Conservation (phyloP, 2,888 invertebrate genomes). For the Perizoma affinitatum region DNA sequence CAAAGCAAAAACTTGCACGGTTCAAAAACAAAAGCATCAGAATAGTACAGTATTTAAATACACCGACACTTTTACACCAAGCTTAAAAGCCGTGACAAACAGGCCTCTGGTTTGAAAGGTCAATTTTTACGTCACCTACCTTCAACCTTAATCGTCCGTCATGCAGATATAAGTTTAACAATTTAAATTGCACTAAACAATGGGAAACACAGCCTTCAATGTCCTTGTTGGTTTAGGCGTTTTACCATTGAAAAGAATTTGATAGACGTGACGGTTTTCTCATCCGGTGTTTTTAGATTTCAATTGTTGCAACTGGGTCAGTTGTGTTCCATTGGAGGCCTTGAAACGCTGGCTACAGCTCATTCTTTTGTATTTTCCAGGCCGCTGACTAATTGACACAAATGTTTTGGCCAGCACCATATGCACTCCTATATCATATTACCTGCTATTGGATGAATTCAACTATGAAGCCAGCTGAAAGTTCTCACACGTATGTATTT, state of each 20-base stretch:
- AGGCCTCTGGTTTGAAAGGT: slow-evolving; percentile 34
- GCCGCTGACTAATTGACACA: no score
- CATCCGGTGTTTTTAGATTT: slow-evolving; percentile 23
- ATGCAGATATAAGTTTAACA: slow-evolving; percentile 22
- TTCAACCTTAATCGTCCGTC: slow-evolving; percentile 18
- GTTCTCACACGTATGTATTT: no score
- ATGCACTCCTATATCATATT: no score
- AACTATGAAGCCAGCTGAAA: no score
- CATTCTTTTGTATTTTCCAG: slow-evolving; percentile 14
- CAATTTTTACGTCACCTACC: slow-evolving; percentile 22
- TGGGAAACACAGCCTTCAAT: slow-evolving; percentile 28
- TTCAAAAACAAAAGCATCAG: slow-evolving; percentile 12
- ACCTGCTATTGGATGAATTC: no score
- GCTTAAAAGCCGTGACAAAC: slow-evolving; percentile 36
- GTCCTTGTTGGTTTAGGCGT: slow-evolving; percentile 35
- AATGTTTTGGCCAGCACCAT: no score
- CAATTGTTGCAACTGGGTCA: slow-evolving; percentile 25
- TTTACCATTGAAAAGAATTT: slow-evolving; percentile 25
- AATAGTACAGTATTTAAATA: slow-evolving; percentile 1
- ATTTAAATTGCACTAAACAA: slow-evolving; percentile 21
- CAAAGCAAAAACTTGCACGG: neutral
- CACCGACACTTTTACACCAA: slow-evolving; percentile 34
- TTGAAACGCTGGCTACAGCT: slow-evolving; percentile 11
- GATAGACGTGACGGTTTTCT: slow-evolving; percentile 19
- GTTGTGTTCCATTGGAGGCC: slow-evolving; percentile 12